Conservation (phyloP, 2,113 vertebrate genomes). For the Malurus alboscapulatus region DNA sequence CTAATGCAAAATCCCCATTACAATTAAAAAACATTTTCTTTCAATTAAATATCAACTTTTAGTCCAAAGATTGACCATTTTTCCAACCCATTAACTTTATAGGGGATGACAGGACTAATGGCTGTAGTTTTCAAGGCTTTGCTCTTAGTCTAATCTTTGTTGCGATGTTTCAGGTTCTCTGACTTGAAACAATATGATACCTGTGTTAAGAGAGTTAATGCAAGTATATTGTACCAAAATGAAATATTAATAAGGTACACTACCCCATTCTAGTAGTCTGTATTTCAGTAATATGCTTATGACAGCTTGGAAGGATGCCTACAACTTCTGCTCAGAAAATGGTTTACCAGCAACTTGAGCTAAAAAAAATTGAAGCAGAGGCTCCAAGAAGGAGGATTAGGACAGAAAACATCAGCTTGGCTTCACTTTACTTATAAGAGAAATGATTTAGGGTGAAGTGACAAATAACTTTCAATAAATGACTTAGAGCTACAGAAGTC, state of each 20-base stretch:
- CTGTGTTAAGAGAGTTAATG: constrained; percentile 67
- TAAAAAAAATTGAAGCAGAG: neutral
- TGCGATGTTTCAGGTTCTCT: constrained; percentile 48
- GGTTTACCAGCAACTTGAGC: constrained; percentile 6
- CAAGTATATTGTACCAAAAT: constrained; percentile 64
- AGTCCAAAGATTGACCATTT: constrained; percentile 70
- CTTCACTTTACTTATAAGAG: constrained; percentile 51
- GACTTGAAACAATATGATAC: constrained; percentile 64
- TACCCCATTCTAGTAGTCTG: constrained; percentile 16
- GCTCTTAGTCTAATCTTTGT: constrained; percentile 65
- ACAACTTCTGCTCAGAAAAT: constrained; percentile 45
- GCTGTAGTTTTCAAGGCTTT: constrained; percentile 64
- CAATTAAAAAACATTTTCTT: constrained; percentile 73
- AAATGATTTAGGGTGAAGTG: constrained; percentile 33
- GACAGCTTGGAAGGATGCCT: constrained; percentile 46
- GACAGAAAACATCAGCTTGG: constrained; percentile 45
- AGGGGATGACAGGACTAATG: constrained; percentile 65
- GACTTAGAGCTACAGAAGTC: neutral
- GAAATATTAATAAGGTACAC: constrained; percentile 66
- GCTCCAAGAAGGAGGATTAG: constrained; percentile 45
- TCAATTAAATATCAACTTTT: constrained; percentile 76
- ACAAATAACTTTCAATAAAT: neutral
- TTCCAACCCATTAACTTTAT: constrained; percentile 73
- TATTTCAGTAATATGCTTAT: constrained; percentile 56
- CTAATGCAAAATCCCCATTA: constrained; percentile 58